A percentile compares a stretch with the other conserved stretches of the same genome.
phyloP scores from a whole-genome alignment of 2,888 invertebrate genomes.

The Mythimna ferrago region DNA sequence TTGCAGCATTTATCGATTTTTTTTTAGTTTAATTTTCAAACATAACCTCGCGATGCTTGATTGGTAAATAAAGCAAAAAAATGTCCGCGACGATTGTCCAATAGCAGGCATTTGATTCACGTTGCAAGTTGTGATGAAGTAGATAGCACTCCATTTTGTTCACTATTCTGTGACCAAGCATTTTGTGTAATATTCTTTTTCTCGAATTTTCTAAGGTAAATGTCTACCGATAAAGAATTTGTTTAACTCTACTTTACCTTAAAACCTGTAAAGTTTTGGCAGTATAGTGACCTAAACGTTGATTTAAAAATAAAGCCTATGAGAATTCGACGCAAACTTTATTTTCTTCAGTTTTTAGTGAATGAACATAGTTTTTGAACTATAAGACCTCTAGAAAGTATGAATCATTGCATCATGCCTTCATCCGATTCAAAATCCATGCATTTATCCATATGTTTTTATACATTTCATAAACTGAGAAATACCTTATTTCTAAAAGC shows the following conservation, averaged over 20 bases:
- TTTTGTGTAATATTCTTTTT: background rate
- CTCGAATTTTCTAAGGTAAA: constrained; percentile 1
- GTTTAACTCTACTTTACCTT: background rate
- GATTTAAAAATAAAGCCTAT: background rate
- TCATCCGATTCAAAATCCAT: constrained; percentile 1
- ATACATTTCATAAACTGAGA: background rate
- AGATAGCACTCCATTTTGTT: constrained; percentile 18
- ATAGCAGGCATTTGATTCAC: background rate
- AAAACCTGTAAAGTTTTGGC: background rate
- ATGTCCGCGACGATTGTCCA: background rate
- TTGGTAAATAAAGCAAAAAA: no score
- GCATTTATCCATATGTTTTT: background rate
- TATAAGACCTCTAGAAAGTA: background rate
- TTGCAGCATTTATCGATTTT: background rate
- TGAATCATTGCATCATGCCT: constrained; percentile 18
- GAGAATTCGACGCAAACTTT: background rate
- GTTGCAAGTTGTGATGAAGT: no score
- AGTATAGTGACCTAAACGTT: background rate
- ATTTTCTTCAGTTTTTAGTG: constrained; percentile 12
- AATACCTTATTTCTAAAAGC: no score
- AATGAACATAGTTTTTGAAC: constrained; percentile 11
- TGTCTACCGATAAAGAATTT: background rate
- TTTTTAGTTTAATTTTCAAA: background rate
- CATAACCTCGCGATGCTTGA: background rate
- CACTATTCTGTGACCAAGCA: constrained; percentile 18